Conservation (phyloP, 2,888 invertebrate species). For the Cyclophora albipunctata region DNA sequence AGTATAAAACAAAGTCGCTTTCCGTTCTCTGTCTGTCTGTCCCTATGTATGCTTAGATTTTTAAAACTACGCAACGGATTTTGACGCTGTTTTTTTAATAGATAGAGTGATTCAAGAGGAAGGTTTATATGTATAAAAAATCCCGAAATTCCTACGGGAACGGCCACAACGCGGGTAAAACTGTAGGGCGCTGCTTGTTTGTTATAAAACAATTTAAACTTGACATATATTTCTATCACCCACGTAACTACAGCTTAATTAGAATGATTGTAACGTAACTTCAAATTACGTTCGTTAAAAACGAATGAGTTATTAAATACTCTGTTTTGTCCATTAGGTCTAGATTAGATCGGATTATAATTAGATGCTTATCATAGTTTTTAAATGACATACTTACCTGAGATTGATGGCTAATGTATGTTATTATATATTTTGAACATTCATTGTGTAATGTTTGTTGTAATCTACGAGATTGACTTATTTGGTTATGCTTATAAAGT, state of each 20-base stretch:
- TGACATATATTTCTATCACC: constrained; percentile 30
- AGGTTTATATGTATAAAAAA: too few relatives aligned
- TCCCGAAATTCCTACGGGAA: too few relatives aligned
- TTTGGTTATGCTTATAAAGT: background rate
- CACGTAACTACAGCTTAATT: constrained; percentile 10
- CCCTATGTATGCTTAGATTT: too few relatives aligned
- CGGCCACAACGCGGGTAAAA: too few relatives aligned
- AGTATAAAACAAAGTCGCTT: too few relatives aligned
- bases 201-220: background rate
- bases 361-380: constrained; percentile 16
- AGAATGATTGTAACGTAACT: too few relatives aligned
- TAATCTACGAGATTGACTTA: background rate
- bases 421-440: constrained; percentile 12
- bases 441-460: constrained; percentile 11
- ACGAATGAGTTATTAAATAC: constrained; percentile 9
- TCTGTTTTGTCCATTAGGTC: constrained; percentile 13
- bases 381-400: constrained; percentile 3
- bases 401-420: constrained; percentile 5
- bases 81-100: too few relatives aligned
- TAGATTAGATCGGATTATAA: constrained; percentile 14
- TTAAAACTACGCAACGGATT: too few relatives aligned
- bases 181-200: too few relatives aligned
- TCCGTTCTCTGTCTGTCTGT: too few relatives aligned
- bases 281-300: too few relatives aligned
- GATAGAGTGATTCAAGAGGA: too few relatives aligned